phyloP scores from a whole-genome alignment of 2,888 invertebrate species.

The Ernsta delagoae region DNA sequence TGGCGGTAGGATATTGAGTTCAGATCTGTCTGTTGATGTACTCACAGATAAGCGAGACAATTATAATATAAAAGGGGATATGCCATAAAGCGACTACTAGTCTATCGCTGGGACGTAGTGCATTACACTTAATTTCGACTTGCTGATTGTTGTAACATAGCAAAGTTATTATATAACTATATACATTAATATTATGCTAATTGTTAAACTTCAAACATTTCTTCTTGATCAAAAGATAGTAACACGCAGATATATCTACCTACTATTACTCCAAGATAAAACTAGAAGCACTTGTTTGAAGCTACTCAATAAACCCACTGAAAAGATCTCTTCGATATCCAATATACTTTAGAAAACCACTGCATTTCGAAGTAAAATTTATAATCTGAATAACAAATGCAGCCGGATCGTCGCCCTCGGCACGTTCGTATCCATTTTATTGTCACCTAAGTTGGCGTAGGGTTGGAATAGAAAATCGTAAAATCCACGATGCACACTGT shows the following conservation, averaged over 20 bases:
- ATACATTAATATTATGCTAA: too few relatives aligned
- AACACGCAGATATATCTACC: too few relatives aligned
- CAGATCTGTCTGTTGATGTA: conserved; percentile 4
- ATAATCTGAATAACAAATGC: conserved; percentile 35
- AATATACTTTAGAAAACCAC: conserved; percentile 15
- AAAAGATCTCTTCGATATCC: conserved; percentile 1
- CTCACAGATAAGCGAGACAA: too few relatives aligned
- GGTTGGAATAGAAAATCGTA: conserved; percentile 32
- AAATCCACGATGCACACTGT: conserved; percentile 25
- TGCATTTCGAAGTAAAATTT: conserved; percentile 24
- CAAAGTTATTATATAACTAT: too few relatives aligned
- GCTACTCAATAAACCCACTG: conserved; percentile 13
- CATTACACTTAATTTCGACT: too few relatives aligned
- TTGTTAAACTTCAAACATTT: too few relatives aligned
- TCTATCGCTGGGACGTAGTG: too few relatives aligned
- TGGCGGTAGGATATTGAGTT: conserved; percentile 14
- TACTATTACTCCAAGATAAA: neutral
- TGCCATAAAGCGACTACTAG: too few relatives aligned
- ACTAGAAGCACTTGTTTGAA: neutral
- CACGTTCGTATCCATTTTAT: conserved; percentile 26
- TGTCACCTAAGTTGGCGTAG: conserved; percentile 16
- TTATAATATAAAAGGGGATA: too few relatives aligned
- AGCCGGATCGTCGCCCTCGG: conserved; percentile 14
- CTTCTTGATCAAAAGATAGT: too few relatives aligned
- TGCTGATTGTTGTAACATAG: too few relatives aligned